A percentile compares a stretch with the other conserved stretches of the same genome.
Conservation (phyloP, 2,888 invertebrate species). For the Rhabditoides inermis region DNA sequence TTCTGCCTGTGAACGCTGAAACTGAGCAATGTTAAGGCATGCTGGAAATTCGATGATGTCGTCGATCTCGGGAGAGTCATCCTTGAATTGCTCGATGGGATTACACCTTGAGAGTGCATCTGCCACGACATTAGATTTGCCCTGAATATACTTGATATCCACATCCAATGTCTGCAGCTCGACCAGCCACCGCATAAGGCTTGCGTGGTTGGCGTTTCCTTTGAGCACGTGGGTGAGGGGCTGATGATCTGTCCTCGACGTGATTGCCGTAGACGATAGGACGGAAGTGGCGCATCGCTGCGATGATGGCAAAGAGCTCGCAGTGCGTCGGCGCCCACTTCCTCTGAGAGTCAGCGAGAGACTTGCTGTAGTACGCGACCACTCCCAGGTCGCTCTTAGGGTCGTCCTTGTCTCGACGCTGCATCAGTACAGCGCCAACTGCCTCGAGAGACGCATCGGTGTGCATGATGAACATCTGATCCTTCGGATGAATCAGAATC, state of each 20-base stretch:
- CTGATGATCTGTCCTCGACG: slow-evolving; percentile 12
- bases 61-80: slow-evolving; percentile 1
- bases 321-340: slow-evolving; percentile 27
- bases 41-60: slow-evolving; percentile 17
- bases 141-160: slow-evolving; percentile 52
- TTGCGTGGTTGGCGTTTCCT: slow-evolving; percentile 53
- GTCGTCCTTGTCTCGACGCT: slow-evolving; percentile 5
- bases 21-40: no score
- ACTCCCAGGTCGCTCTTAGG: slow-evolving; percentile 14
- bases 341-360: slow-evolving; percentile 22
- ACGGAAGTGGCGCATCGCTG: slow-evolving; percentile 13
- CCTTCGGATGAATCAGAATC: slow-evolving; percentile 7
- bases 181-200: slow-evolving; percentile 56
- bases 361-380: slow-evolving; percentile 31
- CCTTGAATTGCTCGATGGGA: not conserved
- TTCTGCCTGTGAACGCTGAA: no score
- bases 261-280: slow-evolving; percentile 9
- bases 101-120: slow-evolving; percentile 51
- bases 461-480: slow-evolving; percentile 17
- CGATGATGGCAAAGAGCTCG: slow-evolving; percentile 31
- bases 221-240: slow-evolving; percentile 9
- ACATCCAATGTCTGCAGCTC: slow-evolving; percentile 53
- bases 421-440: slow-evolving; percentile 35
- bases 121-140: slow-evolving; percentile 52
- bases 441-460: slow-evolving; percentile 37